Percentiles rank a stretch among this genome's conserved stretches.
phyloP scores from a whole-genome alignment of 2,797 vertebrate genomes.

The Distichodus sexfasciatus region DNA sequence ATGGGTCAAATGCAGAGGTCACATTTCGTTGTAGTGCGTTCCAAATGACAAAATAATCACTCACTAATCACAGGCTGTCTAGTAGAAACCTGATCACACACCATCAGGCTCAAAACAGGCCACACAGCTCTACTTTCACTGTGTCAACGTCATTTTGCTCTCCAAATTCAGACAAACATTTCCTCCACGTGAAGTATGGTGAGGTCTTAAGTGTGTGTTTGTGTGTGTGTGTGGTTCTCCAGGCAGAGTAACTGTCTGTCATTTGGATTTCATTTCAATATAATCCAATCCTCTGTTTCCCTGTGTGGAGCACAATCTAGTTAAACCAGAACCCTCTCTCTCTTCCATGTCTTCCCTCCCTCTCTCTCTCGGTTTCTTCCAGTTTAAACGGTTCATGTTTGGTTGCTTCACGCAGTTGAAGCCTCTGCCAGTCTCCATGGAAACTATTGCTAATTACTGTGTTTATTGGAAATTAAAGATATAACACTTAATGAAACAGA shows the following conservation, averaged over 20 bases:
- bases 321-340: constrained; percentile 74
- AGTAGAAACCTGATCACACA: no score
- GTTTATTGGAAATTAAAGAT: constrained; percentile 86
- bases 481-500: constrained; percentile 80
- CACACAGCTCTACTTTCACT: no score
- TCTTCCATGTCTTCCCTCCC: constrained; percentile 68
- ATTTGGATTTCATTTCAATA: constrained; percentile 78
- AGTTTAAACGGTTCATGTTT: constrained; percentile 60
- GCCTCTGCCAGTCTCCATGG: constrained; percentile 71
- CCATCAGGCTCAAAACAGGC: no score
- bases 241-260: constrained; percentile 56
- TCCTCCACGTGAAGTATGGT: not conserved
- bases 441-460: constrained; percentile 79
- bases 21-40: no score
- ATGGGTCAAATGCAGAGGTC: no score
- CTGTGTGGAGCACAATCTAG: constrained; percentile 72
- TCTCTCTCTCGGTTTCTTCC: constrained; percentile 3
- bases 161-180: no score
- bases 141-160: no score
- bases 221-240: constrained; percentile 34
- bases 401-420: constrained; percentile 74
- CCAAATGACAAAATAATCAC: no score
- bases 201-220: constrained; percentile 54
- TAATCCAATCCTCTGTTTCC: constrained; percentile 75
- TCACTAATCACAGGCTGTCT: no score